Base-by-base conservation (phyloP, 2,888 invertebrate genomes). In the Baccha elongata region DNA sequence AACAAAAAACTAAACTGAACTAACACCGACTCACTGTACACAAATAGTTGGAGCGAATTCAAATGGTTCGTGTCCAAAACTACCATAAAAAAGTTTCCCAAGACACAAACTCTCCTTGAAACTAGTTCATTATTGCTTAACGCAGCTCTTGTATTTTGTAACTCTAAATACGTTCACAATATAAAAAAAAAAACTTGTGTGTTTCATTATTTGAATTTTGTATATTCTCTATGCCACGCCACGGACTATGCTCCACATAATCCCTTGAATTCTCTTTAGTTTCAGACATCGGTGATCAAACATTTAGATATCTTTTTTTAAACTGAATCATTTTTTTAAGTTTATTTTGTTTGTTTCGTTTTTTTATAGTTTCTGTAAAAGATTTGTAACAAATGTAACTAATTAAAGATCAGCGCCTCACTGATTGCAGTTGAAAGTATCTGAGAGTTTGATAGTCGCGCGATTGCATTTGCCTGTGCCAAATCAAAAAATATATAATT, bases 361-460 rank as follows among this genome's bases (percentile, higher is more conserved):
- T 46, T 32, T 67, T 40, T 40, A 52, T 62, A 8, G 64, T 74
- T 62, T 26, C 1, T 62, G 35, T 75, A 48, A 69, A 69, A 58
- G 64, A 65, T 32, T 83, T 64, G 62, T 78, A 73, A 68, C 72
- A 72, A 81, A 69, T 81, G 81, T 71, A 67, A 78, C 83, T 83
- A 83, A 83, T 78, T 78, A 78, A 83, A 78, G 83, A 83, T 58
- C 62, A 67, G 67, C 72, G 60, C 48, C 60, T 68, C 83, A 68
- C 72, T 73, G 73, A 83, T 78, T 83, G 68, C 83, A 68, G 35
- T 68, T 37, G 64, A 21, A 78, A 68, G 29, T 81, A 65, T 76
- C 60, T 44, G 58, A 78, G 78, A 68, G 55, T 64, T 58, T 55
- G 29, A 42, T 83, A 83, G 83, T 83, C 83, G 78, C 48, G 68